phyloP scores from a whole-genome alignment of 2,797 vertebrate genomes.

The Prionace glauca region DNA sequence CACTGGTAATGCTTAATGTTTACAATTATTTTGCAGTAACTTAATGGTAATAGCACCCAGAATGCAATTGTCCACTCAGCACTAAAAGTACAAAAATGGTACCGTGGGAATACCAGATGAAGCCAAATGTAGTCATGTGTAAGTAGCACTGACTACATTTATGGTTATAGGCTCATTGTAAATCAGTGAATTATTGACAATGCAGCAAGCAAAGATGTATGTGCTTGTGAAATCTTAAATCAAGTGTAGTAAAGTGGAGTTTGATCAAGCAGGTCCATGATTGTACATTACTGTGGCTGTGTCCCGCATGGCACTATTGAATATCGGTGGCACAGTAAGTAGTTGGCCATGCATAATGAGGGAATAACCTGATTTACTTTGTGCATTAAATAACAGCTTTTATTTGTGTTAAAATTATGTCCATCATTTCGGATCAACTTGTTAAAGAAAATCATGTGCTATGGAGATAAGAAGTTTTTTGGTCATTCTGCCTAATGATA shows the following conservation, averaged over 20 bases:
- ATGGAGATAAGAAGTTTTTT: neutral
- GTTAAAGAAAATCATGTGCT: neutral
- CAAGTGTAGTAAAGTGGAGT: neutral
- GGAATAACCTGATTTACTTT: neutral
- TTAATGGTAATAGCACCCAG: neutral
- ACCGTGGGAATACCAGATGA: neutral
- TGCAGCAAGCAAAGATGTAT: conserved; percentile 1
- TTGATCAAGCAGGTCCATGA: neutral
- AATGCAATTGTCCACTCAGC: conserved; percentile 11
- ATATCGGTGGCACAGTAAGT: neutral
- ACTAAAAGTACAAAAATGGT: neutral
- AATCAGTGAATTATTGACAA: conserved; percentile 25
- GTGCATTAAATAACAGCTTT: neutral
- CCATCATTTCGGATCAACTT: neutral
- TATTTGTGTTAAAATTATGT: neutral
- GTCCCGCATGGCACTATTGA: neutral
- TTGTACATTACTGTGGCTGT: neutral
- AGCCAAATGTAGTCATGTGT: neutral
- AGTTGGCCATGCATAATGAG: neutral
- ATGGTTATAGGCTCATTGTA: neutral
- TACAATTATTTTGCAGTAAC: conserved; percentile 23
- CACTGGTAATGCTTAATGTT: conserved; percentile 6
- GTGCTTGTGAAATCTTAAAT: neutral
- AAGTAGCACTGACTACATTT: neutral
- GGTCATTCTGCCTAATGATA: neutral